Evolutionary conservation across 1,140 invertebrate genomes (phyloP).

Genomic region (Thaumetopoea pityocampa): DNA sequence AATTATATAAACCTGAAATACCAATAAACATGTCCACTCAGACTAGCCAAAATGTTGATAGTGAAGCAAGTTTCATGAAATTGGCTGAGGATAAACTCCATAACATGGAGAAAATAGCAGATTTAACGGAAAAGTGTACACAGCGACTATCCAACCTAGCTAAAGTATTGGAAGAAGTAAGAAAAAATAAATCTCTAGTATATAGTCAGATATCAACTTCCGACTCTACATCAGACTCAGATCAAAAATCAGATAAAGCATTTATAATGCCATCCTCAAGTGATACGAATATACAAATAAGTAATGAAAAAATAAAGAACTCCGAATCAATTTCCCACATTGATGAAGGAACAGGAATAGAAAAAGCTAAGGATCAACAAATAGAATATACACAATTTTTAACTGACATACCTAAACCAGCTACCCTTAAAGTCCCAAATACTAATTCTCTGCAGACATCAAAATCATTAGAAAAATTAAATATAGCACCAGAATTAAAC

Average conservation of each 20-base stretch:
- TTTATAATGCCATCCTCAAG: background rate
- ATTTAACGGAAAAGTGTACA: slow-evolving; percentile 74
- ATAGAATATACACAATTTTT: slow-evolving; percentile 39
- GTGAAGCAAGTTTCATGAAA: slow-evolving; percentile 53
- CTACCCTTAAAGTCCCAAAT: background rate
- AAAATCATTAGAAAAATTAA: background rate
- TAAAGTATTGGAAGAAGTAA: slow-evolving; percentile 75
- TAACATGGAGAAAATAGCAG: slow-evolving; percentile 70
- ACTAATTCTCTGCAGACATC: background rate
- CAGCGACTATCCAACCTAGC: slow-evolving; percentile 75
- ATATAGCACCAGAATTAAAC: slow-evolving; percentile 1
- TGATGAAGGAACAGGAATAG: slow-evolving; percentile 10
- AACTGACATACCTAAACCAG: slow-evolving; percentile 50
- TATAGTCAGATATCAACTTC: slow-evolving; percentile 61
- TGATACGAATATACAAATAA: background rate
- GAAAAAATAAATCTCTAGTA: slow-evolving; percentile 70
- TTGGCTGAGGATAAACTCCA: slow-evolving; percentile 59
- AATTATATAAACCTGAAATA: slow-evolving; percentile 16
- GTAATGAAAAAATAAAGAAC: slow-evolving; percentile 1
- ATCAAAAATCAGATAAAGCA: slow-evolving; percentile 40
- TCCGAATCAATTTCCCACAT: slow-evolving; percentile 13
- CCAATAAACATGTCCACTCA: slow-evolving; percentile 46
- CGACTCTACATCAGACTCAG: slow-evolving; percentile 50
- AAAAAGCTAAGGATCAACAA: background rate
- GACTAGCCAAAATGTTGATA: slow-evolving; percentile 40